Conservation (phyloP, 1,140 invertebrate genomes). For the Laupala kohalensis region DNA sequence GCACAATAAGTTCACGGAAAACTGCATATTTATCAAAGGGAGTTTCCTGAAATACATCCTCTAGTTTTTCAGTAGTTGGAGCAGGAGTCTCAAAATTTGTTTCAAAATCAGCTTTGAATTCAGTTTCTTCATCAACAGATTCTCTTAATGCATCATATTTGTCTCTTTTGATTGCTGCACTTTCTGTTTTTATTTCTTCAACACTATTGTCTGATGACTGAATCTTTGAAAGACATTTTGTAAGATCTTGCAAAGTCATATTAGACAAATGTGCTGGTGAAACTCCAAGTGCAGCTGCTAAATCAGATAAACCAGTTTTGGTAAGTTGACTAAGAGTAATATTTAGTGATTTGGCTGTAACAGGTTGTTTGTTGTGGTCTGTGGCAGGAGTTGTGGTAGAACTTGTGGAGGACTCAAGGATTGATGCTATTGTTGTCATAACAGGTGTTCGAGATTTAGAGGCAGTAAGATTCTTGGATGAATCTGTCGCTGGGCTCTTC, state of each 20-base stretch:
- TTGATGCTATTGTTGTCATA: slow-evolving; percentile 17
- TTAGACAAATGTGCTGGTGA: slow-evolving; percentile 61
- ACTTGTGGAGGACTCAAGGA: slow-evolving; percentile 37
- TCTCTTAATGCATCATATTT: slow-evolving; percentile 20
- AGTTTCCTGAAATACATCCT: slow-evolving; percentile 22
- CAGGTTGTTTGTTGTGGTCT: slow-evolving; percentile 19
- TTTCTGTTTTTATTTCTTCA: slow-evolving; percentile 17
- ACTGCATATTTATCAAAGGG: slow-evolving; percentile 67
- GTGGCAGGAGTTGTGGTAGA: slow-evolving; percentile 14
- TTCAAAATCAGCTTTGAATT: slow-evolving; percentile 44
- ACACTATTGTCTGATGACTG: slow-evolving; percentile 19
- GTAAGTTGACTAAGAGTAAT: slow-evolving; percentile 71
- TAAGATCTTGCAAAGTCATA: slow-evolving; percentile 72
- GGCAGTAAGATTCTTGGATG: slow-evolving; percentile 11
- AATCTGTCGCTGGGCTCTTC: slow-evolving; percentile 17
- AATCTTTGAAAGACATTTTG: slow-evolving; percentile 23
- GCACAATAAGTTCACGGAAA: slow-evolving; percentile 60
- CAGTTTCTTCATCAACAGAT: slow-evolving; percentile 22
- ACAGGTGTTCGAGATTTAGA: slow-evolving; percentile 21
- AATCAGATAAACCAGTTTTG: slow-evolving; percentile 61
- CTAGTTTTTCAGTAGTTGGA: slow-evolving; percentile 11
- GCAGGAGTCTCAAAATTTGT: slow-evolving; percentile 19
- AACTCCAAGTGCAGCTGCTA: slow-evolving; percentile 59
- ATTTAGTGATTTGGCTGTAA: slow-evolving; percentile 34
- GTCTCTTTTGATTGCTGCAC: slow-evolving; percentile 12